Conservation (phyloP, 2,797 vertebrate genomes). For the Sebastes hubbsi region DNA sequence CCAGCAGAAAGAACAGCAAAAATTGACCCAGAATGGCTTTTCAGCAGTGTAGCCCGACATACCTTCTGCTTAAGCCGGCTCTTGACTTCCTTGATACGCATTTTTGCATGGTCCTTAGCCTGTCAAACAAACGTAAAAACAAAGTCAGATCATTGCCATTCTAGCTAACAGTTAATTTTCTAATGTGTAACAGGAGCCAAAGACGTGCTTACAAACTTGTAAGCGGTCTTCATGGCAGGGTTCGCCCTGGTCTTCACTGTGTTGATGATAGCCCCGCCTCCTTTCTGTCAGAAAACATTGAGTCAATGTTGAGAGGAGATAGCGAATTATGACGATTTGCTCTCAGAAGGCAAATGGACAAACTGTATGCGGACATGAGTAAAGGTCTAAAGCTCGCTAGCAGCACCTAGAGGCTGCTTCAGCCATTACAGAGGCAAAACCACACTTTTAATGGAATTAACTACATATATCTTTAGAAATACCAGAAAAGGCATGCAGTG, state of each 20-base stretch:
- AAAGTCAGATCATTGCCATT: not conserved
- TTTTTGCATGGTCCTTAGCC: constrained; percentile 98
- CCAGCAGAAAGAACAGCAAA: not conserved
- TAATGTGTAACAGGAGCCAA: not conserved
- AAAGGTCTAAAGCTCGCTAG: too few relatives aligned
- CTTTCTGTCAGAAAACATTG: constrained; percentile 86
- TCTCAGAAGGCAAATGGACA: too few relatives aligned
- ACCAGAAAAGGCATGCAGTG: not conserved
- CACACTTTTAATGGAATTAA: too few relatives aligned
- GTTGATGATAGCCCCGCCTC: constrained; percentile 96
- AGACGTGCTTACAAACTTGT: constrained; percentile 93
- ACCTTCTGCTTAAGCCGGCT: constrained; percentile 99
- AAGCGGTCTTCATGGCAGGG: constrained; percentile 98
- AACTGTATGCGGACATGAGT: too few relatives aligned
- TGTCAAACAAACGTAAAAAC: constrained; percentile 68
- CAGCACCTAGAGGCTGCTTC: not conserved
- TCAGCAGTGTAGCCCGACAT: constrained; percentile 9
- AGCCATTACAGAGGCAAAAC: not conserved
- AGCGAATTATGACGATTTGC: too few relatives aligned
- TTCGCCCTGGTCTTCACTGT: constrained; percentile 97
- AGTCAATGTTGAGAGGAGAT: not conserved
- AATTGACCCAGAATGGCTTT: not conserved
- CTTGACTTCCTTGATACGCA: constrained; percentile 98
- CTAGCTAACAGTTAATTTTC: not conserved
- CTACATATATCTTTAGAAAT: not conserved